A percentile compares a stretch with the other conserved stretches of the same genome.
phyloP scores from a whole-genome alignment of 2,888 invertebrate genomes.

The Spisula solida region DNA sequence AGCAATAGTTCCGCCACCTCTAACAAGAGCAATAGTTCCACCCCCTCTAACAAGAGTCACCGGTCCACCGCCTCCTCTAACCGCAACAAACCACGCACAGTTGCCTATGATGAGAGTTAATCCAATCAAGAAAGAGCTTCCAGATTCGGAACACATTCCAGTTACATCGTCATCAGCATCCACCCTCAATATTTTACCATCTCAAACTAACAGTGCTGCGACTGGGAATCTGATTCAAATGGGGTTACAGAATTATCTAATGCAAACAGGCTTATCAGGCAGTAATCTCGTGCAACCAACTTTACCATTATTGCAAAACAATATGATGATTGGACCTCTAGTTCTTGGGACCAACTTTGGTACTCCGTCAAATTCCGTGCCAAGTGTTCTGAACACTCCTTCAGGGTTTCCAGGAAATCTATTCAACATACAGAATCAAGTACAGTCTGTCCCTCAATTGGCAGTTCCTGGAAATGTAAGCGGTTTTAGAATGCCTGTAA shows the following conservation, averaged over 20 bases:
- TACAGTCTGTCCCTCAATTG: not conserved
- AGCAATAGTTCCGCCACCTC: not conserved
- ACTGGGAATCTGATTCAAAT: not conserved
- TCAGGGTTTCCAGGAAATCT: not conserved
- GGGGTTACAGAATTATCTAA: not conserved
- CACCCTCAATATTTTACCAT: not conserved
- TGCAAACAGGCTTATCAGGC: not conserved
- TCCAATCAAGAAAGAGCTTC: conserved; percentile 10
- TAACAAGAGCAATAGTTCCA: not conserved
- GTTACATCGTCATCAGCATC: not conserved
- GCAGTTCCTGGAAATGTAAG: too few relatives aligned
- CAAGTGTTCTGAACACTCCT: not conserved
- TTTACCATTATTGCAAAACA: not conserved
- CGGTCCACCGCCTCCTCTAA: not conserved
- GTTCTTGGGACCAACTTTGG: not conserved
- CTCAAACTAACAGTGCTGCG: not conserved
- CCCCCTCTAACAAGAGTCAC: not conserved
- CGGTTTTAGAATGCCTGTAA: not conserved
- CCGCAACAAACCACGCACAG: not conserved
- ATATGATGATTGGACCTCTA: not conserved
- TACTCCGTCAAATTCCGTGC: not conserved
- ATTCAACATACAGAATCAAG: not conserved
- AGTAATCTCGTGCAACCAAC: not conserved
- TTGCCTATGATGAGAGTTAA: conserved; percentile 28
- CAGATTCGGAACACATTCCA: not conserved